A percentile compares a stretch with the other conserved stretches of the same genome.
phyloP scores from a whole-genome alignment of 1,140 invertebrate genomes.

The Penaeus japonicus region DNA sequence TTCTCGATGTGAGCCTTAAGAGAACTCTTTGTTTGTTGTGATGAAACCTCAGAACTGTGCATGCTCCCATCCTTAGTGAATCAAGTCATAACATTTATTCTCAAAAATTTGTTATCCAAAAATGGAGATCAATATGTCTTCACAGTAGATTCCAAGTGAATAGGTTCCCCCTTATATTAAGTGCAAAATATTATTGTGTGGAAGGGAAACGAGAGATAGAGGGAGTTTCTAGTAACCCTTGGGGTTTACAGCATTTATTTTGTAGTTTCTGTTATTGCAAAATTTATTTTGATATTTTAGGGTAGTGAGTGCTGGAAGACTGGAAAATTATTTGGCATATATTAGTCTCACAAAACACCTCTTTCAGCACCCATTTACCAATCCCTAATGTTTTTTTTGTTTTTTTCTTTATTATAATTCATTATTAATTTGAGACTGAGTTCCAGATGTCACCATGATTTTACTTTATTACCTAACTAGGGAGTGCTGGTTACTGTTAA shows the following conservation, averaged over 20 bases:
- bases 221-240: constrained; percentile 7
- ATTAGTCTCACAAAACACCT: too few species aligned
- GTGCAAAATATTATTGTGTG: constrained; percentile 10
- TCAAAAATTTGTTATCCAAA: constrained; percentile 10
- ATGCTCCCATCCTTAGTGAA: neutral
- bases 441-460: neutral
- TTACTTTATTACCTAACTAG: neutral
- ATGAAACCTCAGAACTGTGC: neutral
- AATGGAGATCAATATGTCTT: constrained; percentile 6
- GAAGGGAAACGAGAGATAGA: constrained; percentile 1
- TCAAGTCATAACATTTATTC: constrained; percentile 26
- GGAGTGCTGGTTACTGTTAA: constrained; percentile 36
- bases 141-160: constrained; percentile 22
- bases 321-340: too few species aligned
- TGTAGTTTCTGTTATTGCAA: neutral
- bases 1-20: too few species aligned
- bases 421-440: neutral
- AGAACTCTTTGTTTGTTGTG: too few species aligned
- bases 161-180: constrained; percentile 19
- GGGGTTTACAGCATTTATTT: neutral
- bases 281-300: neutral
- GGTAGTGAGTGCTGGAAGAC: too few species aligned
- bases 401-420: neutral
- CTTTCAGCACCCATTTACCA: neutral
- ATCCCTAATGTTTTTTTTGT: neutral